Evolutionary conservation across 2,888 invertebrate genomes (phyloP).

Genomic region (Spisula subtruncata): DNA sequence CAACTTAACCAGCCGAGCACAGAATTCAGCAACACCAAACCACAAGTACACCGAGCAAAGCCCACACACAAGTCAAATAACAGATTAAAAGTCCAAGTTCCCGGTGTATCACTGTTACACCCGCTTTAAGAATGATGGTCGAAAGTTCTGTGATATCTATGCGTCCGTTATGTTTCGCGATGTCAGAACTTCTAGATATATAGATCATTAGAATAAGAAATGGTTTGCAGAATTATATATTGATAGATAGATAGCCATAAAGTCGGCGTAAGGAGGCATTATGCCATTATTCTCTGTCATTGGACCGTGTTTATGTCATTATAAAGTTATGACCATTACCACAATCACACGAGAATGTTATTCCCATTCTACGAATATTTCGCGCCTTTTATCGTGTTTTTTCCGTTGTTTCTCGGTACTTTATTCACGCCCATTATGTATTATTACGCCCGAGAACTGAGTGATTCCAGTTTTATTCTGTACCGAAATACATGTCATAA

Average conservation of each 20-base stretch:
- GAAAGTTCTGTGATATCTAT: too few relatives aligned
- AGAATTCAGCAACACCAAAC: too few relatives aligned
- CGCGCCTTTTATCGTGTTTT: not conserved
- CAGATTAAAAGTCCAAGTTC: too few relatives aligned
- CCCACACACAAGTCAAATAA: too few relatives aligned
- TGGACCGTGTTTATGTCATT: slow-evolving; percentile 1
- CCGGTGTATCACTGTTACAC: too few relatives aligned
- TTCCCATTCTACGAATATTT: slow-evolving; percentile 12
- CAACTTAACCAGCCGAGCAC: too few relatives aligned
- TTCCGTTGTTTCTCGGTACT: not conserved
- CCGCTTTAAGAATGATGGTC: too few relatives aligned
- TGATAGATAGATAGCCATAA: not conserved
- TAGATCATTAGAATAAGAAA: too few relatives aligned
- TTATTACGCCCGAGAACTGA: not conserved
- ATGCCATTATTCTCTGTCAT: not conserved
- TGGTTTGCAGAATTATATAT: too few relatives aligned
- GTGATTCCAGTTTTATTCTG: not conserved
- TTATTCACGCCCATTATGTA: not conserved
- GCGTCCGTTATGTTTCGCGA: too few relatives aligned
- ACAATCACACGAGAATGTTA: not conserved
- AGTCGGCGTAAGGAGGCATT: not conserved
- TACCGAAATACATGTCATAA: not conserved
- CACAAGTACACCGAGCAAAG: too few relatives aligned
- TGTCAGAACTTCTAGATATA: too few relatives aligned
- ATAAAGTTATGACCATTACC: not conserved